Conservation (phyloP, 1,140 invertebrate genomes). For the Chironomus striatipennis region DNA sequence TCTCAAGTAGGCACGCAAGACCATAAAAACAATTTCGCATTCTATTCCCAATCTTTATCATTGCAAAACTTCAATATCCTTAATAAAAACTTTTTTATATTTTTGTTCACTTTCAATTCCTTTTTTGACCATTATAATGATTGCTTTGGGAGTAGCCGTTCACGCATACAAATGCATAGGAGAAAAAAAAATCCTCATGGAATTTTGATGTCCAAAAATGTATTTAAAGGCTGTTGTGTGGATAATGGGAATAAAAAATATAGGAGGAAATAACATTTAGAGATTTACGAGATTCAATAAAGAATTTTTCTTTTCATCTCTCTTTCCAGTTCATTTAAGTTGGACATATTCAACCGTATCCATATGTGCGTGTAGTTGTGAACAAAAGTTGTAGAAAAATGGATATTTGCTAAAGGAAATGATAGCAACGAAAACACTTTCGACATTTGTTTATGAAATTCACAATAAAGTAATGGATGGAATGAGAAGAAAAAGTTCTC, state of each 20-base stretch:
- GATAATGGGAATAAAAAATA: no score
- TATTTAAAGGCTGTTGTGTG: neutral
- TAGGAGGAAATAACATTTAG: neutral
- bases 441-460: conserved; percentile 9
- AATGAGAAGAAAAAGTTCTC: no score
- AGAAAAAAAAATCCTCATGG: neutral
- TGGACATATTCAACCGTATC: neutral
- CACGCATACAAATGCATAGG: neutral
- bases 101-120: neutral
- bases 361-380: neutral
- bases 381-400: neutral
- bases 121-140: neutral
- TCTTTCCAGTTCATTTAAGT: neutral
- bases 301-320: neutral
- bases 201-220: neutral
- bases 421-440: neutral
- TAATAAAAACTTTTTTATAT: neutral
- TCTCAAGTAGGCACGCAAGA: no score
- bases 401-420: conserved; percentile 7
- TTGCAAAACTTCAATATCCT: no score
- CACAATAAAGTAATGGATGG: neutral
- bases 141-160: neutral
- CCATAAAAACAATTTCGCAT: no score
- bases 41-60: no score
- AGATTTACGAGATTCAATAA: conserved; percentile 9